These are phyloP conservation scores for Chloromyia formosa DNA, from an alignment of 2,888 invertebrate species.

Conservation along the genomic window DNA sequence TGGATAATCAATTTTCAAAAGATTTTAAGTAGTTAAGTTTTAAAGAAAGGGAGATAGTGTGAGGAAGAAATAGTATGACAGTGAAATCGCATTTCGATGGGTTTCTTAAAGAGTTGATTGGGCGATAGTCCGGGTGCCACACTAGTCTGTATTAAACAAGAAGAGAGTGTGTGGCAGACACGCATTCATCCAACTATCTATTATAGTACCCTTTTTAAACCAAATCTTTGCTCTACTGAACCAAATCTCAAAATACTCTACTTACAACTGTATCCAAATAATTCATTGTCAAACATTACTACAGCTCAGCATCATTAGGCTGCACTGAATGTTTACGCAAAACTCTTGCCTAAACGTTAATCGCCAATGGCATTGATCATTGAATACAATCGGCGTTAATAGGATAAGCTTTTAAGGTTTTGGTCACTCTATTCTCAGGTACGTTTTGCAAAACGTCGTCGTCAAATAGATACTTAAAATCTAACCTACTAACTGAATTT, in stretches of 20 bases:
- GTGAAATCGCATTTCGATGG: no score
- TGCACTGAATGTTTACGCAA: background rate
- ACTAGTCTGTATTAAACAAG: background rate
- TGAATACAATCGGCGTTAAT: background rate
- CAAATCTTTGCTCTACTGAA: no score
- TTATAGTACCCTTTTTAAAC: background rate
- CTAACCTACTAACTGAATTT: conserved; percentile 40
- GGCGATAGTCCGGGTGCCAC: background rate
- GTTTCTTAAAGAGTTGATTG: background rate
- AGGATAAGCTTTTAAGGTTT: conserved; percentile 8
- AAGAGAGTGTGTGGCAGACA: background rate
- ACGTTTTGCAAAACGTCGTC: background rate
- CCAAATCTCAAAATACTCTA: background rate
- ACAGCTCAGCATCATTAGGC: conserved; percentile 24
- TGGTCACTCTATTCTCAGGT: no score
- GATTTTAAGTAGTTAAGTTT: background rate
- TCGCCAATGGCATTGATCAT: conserved; percentile 27
- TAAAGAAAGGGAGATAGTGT: background rate
- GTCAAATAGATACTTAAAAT: conserved; percentile 16
- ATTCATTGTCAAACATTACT: background rate
- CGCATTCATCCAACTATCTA: no score
- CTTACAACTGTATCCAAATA: conserved; percentile 10
- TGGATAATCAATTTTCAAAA: background rate
- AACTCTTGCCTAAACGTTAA: background rate
- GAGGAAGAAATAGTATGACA: background rate